A percentile compares a stretch with the other conserved stretches of the same genome.
Evolutionary conservation across 2,888 invertebrate species (phyloP).

Genomic region (Plebejus argus): DNA sequence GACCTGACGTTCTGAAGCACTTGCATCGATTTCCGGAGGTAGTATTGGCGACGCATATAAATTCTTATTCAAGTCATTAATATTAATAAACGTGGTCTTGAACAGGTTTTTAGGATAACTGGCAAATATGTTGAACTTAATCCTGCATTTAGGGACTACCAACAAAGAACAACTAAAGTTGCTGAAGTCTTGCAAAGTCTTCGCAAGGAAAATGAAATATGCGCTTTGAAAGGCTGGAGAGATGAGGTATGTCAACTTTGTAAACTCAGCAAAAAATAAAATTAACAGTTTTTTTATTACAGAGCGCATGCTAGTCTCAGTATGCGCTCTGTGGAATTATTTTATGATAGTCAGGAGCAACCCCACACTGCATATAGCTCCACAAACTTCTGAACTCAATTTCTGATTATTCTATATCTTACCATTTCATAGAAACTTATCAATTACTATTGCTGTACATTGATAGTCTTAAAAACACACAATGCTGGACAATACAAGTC

Average conservation of each 20-base stretch:
- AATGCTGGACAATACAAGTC: neutral
- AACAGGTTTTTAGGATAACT: constrained; percentile 86
- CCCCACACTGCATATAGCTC: too few relatives aligned
- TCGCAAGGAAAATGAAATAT: constrained; percentile 87
- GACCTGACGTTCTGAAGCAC: constrained; percentile 91
- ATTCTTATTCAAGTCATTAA: neutral
- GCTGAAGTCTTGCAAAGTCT: constrained; percentile 90
- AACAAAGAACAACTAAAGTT: constrained; percentile 88
- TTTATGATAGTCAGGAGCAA: too few relatives aligned
- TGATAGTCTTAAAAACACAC: neutral
- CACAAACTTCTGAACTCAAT: too few relatives aligned
- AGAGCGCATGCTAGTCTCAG: too few relatives aligned
- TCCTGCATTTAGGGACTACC: constrained; percentile 92
- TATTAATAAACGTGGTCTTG: neutral
- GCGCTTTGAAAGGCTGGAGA: constrained; percentile 94
- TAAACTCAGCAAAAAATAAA: neutral
- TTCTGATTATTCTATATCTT: too few relatives aligned
- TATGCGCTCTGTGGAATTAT: too few relatives aligned
- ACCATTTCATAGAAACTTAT: too few relatives aligned
- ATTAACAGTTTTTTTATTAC: too few relatives aligned
- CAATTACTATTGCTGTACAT: too few relatives aligned
- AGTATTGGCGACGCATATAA: constrained; percentile 42
- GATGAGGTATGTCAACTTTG: constrained; percentile 85
- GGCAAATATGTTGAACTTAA: constrained; percentile 90
- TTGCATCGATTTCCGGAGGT: constrained; percentile 91